Evolutionary conservation across 2,888 invertebrate genomes (phyloP), one percentile per base, ranked within the genome.

Genomic region (Eumerus sabulonum): DNA sequence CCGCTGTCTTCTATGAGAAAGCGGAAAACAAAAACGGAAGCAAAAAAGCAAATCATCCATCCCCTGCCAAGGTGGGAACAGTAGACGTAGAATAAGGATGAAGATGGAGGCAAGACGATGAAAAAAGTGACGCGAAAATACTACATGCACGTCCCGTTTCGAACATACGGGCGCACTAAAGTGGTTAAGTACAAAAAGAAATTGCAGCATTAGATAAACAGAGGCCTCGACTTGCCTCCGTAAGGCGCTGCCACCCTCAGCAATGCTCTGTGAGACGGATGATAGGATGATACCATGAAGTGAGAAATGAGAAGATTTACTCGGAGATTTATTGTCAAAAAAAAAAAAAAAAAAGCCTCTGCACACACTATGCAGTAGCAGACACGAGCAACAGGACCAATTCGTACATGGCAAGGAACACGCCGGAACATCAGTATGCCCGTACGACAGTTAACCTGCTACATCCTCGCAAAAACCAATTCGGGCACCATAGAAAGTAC

Each of bases 141-240:
- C 27, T 27, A 67, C 54, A 62, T 45, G 47, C 77, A 77, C 67
- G 67, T 77, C 63, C 67, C 63, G 62, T 7, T 7, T 68, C 63
- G 67, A 59, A 73, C 67, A 77, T 63, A 77, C 77, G 73, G 67
- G 77, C 62, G 72, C 79, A 74, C 68, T 79, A 64, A 79, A 79
- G 79, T 79, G 79, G 64, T 79, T 74, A 74, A 74, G 79, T 60
- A 74, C 35, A 54, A 68, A 67, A 60, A n/a, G n/a, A 50, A 54
- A 79, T 60, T 74, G 68, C 79, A 74, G 48, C 68, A 68, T 73
- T 73, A 72, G 62, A 64, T n/a, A 48, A 44, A 35, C 48, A 17
- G 18, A 38, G 9, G 47, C 35, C n/a, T n/a, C n/a, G n/a, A n/a
- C n/a, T n/a, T n/a, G n/a, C n/a, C n/a, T n/a, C 13, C 40, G n/a